phyloP scores from a whole-genome alignment of 2,797 vertebrate genomes.

The Acipenser oxyrinchus region DNA sequence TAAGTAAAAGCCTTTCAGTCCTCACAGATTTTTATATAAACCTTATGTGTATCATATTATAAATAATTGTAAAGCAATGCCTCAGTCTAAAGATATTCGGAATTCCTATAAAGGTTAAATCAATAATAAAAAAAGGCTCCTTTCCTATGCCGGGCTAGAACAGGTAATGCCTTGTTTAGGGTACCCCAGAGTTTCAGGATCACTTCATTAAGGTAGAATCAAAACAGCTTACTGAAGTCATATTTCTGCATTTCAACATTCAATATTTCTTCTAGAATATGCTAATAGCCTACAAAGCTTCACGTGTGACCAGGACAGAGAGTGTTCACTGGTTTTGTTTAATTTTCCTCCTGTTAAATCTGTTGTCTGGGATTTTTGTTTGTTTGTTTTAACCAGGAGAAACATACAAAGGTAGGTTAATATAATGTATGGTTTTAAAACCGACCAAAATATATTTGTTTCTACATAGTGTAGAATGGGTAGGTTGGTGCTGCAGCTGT shows the following conservation, averaged over 20 bases:
- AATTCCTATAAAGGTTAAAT: conserved; percentile 94
- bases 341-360: no score
- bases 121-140: conserved; percentile 64
- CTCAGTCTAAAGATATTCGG: conserved; percentile 77
- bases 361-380: no score
- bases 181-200: conserved; percentile 69
- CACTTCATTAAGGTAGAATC: conserved; percentile 68
- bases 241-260: conserved; percentile 60
- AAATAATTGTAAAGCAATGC: conserved; percentile 68
- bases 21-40: conserved; percentile 34
- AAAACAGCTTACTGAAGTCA: conserved; percentile 67
- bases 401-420: no score
- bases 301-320: conserved; percentile 14
- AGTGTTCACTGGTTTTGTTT: background rate
- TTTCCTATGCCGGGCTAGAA: conserved; percentile 67
- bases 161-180: conserved; percentile 89
- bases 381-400: no score
- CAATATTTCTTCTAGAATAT: conserved; percentile 61
- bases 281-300: conserved; percentile 47
- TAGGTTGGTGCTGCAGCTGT: no score
- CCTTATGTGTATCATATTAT: conserved; percentile 63
- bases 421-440: no score
- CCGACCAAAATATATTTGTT: no score
- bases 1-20: conserved; percentile 24
- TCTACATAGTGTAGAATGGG: no score